Percentiles rank a stretch among this genome's conserved stretches.
These are phyloP conservation scores for Plestiodon gilberti DNA, from an alignment of 2,113 vertebrate genomes.

Conservation along the genomic window DNA sequence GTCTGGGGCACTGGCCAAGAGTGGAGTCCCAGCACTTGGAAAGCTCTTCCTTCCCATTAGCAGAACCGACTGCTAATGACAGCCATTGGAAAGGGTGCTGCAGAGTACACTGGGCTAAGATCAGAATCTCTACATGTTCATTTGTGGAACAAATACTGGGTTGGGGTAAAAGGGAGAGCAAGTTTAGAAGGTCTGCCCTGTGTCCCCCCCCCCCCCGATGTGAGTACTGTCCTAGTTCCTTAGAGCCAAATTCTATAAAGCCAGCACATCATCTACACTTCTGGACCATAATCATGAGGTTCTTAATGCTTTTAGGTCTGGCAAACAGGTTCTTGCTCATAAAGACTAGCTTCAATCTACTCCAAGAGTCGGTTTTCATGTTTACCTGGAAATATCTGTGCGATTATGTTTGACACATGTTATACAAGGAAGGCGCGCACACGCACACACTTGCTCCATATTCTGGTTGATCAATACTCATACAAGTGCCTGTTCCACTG, in stretches of 20 bases:
- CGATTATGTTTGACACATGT: neutral
- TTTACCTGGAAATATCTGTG: neutral
- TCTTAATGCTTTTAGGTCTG: neutral
- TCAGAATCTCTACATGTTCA: neutral
- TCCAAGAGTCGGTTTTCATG: neutral
- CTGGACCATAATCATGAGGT: neutral
- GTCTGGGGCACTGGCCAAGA: too few relatives aligned
- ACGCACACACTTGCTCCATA: neutral
- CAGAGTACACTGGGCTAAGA: too few relatives aligned
- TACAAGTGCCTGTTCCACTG: constrained; percentile 43
- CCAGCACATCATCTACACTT: neutral
- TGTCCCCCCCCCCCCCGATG: too few relatives aligned
- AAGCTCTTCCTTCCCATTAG: too few relatives aligned
- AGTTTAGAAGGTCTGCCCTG: too few relatives aligned
- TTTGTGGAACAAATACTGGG: neutral
- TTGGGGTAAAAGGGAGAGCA: neutral
- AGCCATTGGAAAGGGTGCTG: too few relatives aligned
- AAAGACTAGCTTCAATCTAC: neutral
- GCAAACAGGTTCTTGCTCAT: neutral
- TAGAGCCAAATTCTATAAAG: neutral
- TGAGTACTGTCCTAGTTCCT: neutral
- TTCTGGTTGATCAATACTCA: constrained; percentile 47
- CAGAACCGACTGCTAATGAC: too few relatives aligned
- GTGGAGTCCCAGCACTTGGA: too few relatives aligned
- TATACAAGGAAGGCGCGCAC: neutral